Evolutionary conservation across 2,888 invertebrate species (phyloP).

Genomic region (Torymus aiolomorphi): DNA sequence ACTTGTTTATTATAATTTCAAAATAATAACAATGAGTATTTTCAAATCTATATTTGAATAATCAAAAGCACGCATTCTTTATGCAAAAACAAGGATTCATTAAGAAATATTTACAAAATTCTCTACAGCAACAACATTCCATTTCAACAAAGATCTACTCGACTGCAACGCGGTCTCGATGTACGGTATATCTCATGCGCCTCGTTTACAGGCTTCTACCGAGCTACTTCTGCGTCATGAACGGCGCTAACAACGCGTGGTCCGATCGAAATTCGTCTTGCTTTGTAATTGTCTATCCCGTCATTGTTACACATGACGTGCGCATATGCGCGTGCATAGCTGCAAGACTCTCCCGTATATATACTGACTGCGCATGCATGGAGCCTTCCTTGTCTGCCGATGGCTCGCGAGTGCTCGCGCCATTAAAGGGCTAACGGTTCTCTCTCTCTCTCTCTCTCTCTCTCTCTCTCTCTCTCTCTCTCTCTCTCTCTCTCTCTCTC

Average conservation of each 20-base stretch:
- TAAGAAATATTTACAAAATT: neutral
- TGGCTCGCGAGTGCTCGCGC: neutral
- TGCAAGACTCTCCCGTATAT: neutral
- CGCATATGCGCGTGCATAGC: neutral
- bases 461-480: neutral
- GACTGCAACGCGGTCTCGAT: too few species aligned
- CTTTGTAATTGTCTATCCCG: neutral
- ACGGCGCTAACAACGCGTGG: neutral
- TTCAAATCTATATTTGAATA: too few species aligned
- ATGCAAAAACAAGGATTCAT: too few species aligned
- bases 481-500: conserved; percentile 36
- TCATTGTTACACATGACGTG: neutral
- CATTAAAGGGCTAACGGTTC: conserved; percentile 40
- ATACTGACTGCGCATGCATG: neutral
- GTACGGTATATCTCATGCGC: too few species aligned
- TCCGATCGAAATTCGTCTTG: neutral
- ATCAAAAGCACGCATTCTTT: too few species aligned
- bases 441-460: neutral
- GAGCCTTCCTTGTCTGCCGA: neutral
- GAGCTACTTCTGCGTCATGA: too few species aligned
- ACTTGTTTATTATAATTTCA: too few species aligned
- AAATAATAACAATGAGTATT: too few species aligned
- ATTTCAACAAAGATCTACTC: too few species aligned
- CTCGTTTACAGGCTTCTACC: too few species aligned
- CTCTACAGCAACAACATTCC: too few species aligned